phyloP scores from a whole-genome alignment of 1,140 invertebrate species.

The Drosophila ambigua region DNA sequence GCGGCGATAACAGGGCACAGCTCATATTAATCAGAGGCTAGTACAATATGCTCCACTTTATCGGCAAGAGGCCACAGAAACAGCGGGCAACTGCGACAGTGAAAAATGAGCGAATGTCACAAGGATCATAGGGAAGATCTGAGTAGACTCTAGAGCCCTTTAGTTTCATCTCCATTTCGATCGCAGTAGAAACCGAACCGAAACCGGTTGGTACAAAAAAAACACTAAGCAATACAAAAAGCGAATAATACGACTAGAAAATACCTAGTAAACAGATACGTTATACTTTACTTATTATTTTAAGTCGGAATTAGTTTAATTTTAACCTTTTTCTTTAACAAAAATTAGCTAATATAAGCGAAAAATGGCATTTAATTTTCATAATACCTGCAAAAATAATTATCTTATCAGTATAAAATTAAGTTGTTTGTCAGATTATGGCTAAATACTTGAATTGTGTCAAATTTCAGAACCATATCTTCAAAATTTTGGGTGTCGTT shows the following conservation, averaged over 20 bases:
- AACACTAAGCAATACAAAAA: not conserved
- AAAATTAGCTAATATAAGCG: no score
- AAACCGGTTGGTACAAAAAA: slow-evolving; percentile 52
- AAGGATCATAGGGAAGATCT: slow-evolving; percentile 36
- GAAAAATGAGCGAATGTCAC: slow-evolving; percentile 58
- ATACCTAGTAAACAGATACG: not conserved
- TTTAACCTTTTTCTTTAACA: no score
- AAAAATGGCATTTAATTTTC: no score
- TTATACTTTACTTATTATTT: not conserved
- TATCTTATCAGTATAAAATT: no score
- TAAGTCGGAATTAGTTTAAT: no score
- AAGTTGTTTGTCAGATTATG: no score
- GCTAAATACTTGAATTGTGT: no score
- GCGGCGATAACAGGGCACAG: slow-evolving; percentile 33
- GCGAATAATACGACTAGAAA: slow-evolving; percentile 1
- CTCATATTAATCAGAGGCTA: slow-evolving; percentile 57
- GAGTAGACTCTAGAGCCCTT: slow-evolving; percentile 3
- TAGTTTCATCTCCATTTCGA: slow-evolving; percentile 27
- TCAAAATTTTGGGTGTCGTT: no score
- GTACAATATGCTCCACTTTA: slow-evolving; percentile 55
- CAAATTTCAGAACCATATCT: no score
- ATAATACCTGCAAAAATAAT: no score
- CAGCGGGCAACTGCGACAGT: slow-evolving; percentile 23
- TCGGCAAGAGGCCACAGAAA: slow-evolving; percentile 16
- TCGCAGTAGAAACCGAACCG: slow-evolving; percentile 17